phyloP scores from a whole-genome alignment of 2,113 vertebrate species.

The Salvelinus fontinalis region DNA sequence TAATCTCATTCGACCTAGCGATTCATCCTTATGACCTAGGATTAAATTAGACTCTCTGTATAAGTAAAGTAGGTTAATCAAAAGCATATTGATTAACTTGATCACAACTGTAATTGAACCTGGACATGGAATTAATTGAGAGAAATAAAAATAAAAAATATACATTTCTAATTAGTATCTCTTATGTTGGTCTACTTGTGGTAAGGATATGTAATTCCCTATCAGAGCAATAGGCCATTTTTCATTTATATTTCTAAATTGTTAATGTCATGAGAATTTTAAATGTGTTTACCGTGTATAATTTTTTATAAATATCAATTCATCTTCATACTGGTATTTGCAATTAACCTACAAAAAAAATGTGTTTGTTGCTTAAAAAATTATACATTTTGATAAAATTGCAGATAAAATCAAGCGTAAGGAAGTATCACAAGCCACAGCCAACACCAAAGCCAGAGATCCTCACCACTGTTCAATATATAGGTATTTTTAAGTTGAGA shows the following conservation, averaged over 20 bases:
- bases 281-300: not conserved
- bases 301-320: not conserved
- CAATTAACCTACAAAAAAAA: not conserved
- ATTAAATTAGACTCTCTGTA: constrained; percentile 43
- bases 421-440: too few species aligned
- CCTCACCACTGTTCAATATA: too few species aligned
- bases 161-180: not conserved
- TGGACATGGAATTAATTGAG: constrained; percentile 37
- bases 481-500: too few species aligned
- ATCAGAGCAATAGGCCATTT: not conserved
- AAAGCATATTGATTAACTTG: constrained; percentile 8
- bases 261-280: not conserved
- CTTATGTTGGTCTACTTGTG: not conserved
- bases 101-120: constrained; percentile 19
- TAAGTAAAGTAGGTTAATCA: not conserved
- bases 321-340: not conserved
- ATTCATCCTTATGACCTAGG: constrained; percentile 35
- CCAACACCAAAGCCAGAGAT: too few species aligned
- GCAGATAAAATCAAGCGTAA: too few species aligned
- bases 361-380: not conserved
- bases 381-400: not conserved
- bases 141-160: constrained; percentile 13
- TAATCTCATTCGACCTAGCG: constrained; percentile 34
- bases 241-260: too few species aligned
- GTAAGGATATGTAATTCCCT: not conserved